Conservation (phyloP, 2,113 vertebrate genomes). For the Psephotus haematonotus region DNA sequence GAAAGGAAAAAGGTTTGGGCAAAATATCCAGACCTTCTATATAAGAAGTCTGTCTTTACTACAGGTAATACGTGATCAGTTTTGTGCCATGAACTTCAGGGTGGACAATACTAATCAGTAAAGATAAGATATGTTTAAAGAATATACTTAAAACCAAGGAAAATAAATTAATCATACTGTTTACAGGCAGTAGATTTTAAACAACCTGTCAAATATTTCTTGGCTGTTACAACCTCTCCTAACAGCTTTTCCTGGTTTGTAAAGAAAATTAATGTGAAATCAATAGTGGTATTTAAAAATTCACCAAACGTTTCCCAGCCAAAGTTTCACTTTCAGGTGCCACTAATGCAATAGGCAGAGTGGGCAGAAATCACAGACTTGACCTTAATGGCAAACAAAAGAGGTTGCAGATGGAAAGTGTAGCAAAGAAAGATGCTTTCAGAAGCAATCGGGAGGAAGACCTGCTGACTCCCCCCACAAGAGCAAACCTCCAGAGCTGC, state of each 20-base stretch:
- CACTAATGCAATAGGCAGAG: not conserved
- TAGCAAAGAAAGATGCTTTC: not conserved
- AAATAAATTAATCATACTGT: not conserved
- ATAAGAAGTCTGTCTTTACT: not conserved
- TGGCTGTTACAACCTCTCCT: not conserved
- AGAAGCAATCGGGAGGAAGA: not conserved
- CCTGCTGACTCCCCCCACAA: not conserved
- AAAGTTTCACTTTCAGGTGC: not conserved
- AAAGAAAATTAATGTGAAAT: constrained; percentile 44
- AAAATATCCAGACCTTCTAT: not conserved
- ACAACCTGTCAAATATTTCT: constrained; percentile 41
- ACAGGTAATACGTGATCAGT: not conserved
- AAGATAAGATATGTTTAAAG: not conserved
- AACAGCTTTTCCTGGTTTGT: constrained; percentile 30
- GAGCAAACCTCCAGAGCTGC: not conserved
- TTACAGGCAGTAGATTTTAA: constrained; percentile 32
- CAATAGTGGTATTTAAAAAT: constrained; percentile 52
- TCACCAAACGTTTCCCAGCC: not conserved
- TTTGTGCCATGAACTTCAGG: not conserved
- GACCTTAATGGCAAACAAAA: not conserved
- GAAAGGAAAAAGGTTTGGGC: not conserved
- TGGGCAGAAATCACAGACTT: not conserved
- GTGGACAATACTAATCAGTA: not conserved
- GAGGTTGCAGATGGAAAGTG: not conserved
- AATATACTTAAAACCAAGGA: not conserved